These are phyloP conservation scores for Apolygus lucorum DNA, from an alignment of 1,140 invertebrate species.

Conservation along the genomic window DNA sequence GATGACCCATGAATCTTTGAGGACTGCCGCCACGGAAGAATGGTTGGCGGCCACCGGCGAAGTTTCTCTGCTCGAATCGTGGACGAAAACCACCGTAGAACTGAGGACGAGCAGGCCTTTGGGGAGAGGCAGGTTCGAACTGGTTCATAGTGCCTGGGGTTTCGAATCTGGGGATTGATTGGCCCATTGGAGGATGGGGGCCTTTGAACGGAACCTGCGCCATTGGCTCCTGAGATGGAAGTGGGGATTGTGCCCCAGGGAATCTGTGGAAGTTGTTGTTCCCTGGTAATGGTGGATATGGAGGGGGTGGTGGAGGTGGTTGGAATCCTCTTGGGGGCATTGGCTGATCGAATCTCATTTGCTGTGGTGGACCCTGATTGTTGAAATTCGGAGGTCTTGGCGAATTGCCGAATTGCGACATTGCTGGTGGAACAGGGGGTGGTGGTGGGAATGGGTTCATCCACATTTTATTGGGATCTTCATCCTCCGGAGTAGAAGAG, in stretches of 20 bases:
- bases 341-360: too few relatives aligned
- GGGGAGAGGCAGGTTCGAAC: background rate
- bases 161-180: slow-evolving; percentile 28
- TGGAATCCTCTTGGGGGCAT: too few relatives aligned
- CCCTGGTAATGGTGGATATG: too few relatives aligned
- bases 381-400: too few relatives aligned
- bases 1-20: background rate
- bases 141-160: background rate
- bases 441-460: background rate
- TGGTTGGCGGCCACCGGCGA: slow-evolving; percentile 39
- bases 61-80: slow-evolving; percentile 33
- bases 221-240: too few relatives aligned
- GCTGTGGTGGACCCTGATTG: too few relatives aligned
- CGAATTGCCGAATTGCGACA: too few relatives aligned
- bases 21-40: slow-evolving; percentile 39
- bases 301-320: too few relatives aligned
- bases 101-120: background rate
- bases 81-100: background rate
- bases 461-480: background rate
- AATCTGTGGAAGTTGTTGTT: too few relatives aligned
- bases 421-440: background rate
- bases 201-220: background rate
- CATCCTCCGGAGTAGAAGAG: background rate
- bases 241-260: too few relatives aligned
- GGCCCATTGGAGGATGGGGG: slow-evolving; percentile 27